phyloP scores from a whole-genome alignment of 2,113 vertebrate genomes.

The Chunga burmeisteri region DNA sequence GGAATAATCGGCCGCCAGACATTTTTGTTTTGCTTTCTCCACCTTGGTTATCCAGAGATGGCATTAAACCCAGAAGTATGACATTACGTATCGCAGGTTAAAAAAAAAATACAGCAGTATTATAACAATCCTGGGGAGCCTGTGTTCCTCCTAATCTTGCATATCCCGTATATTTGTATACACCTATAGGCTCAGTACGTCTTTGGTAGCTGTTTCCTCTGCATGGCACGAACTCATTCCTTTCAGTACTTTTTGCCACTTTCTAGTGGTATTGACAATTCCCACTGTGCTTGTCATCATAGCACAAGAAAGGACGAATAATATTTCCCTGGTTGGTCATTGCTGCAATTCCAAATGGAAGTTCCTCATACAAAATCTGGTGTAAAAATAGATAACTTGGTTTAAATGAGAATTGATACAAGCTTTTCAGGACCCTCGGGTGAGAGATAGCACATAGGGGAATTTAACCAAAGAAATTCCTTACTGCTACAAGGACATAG shows the following conservation, averaged over 20 bases:
- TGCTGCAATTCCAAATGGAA: background rate
- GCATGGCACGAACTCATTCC: background rate
- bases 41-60: background rate
- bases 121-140: background rate
- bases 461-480: background rate
- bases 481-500: background rate
- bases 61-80: background rate
- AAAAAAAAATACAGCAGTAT: background rate
- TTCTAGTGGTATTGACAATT: background rate
- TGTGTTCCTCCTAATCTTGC: background rate
- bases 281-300: background rate
- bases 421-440: background rate
- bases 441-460: background rate
- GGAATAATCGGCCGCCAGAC: rapidly evolving
- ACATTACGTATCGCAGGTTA: background rate
- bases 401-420: background rate
- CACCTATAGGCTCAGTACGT: rapidly evolving
- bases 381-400: background rate
- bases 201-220: background rate
- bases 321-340: background rate
- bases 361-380: background rate
- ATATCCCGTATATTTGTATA: background rate
- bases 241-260: background rate
- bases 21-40: background rate
- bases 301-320: background rate